Conservation (phyloP, 2,797 vertebrate genomes). For the Sciaenops ocellatus region DNA sequence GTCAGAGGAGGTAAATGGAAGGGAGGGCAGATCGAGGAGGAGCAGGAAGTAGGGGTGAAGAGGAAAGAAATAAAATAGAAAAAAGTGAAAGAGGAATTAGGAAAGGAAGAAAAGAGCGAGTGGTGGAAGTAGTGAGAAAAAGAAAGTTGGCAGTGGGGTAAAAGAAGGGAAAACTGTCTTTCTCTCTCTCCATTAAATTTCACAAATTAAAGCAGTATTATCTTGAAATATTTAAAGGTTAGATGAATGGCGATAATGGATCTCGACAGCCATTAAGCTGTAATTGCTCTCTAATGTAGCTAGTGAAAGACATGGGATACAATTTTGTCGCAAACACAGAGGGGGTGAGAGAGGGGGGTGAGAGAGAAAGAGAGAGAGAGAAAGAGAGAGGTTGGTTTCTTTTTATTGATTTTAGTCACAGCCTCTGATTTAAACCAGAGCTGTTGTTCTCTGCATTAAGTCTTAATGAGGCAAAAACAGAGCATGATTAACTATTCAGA, state of each 20-base stretch:
- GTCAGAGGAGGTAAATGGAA: neutral
- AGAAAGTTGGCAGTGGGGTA: conserved; percentile 5
- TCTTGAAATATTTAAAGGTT: conserved; percentile 98
- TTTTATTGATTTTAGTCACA: conserved; percentile 60
- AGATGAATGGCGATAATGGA: conserved; percentile 95
- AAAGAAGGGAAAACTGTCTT: conserved; percentile 23
- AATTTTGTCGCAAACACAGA: conserved; percentile 87
- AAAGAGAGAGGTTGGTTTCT: conserved; percentile 34
- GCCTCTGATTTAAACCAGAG: conserved; percentile 62
- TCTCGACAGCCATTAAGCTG: conserved; percentile 94
- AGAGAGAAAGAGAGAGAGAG: neutral
- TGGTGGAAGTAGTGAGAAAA: neutral
- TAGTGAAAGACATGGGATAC: conserved; percentile 92
- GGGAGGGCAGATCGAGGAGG: neutral
- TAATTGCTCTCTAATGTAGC: conserved; percentile 96
- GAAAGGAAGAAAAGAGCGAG: neutral
- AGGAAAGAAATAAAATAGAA: conserved; percentile 4
- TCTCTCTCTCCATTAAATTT: conserved; percentile 89
- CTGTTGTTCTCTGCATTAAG: conserved; percentile 63
- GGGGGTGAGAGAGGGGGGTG: conserved; percentile 57
- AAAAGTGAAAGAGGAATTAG: neutral
- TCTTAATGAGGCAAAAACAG: conserved; percentile 66
- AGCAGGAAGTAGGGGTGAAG: neutral
- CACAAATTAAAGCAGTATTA: conserved; percentile 92
- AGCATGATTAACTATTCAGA: conserved; percentile 49